phyloP scores from a whole-genome alignment of 1,140 invertebrate genomes.

The Bicyclus anynana region DNA sequence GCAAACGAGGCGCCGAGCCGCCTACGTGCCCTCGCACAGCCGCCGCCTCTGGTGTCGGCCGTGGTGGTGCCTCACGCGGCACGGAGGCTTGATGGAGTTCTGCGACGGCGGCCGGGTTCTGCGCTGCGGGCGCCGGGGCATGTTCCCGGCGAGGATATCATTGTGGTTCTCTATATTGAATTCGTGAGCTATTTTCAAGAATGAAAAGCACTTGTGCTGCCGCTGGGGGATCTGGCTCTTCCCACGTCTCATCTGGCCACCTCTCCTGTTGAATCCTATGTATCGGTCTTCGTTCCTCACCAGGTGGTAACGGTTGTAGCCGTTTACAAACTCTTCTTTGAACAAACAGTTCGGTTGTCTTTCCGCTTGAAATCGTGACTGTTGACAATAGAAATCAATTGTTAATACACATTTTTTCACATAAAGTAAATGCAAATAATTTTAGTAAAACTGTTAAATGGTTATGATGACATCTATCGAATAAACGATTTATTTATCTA shows the following conservation, averaged over 20 bases:
- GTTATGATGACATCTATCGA: no score
- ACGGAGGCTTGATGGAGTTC: constrained; percentile 58
- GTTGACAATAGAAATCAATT: constrained; percentile 29
- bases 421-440: neutral
- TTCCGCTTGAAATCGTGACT: constrained; percentile 67
- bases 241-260: constrained; percentile 52
- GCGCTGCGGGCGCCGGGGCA: constrained; percentile 57
- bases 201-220: constrained; percentile 59
- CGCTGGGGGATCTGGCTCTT: constrained; percentile 50
- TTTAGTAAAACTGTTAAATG: no score
- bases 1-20: constrained; percentile 43
- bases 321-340: constrained; percentile 68
- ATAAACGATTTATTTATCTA: no score
- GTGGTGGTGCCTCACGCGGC: constrained; percentile 63
- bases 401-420: neutral
- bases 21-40: constrained; percentile 68
- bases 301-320: constrained; percentile 68
- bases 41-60: constrained; percentile 62
- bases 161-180: constrained; percentile 69
- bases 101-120: constrained; percentile 52
- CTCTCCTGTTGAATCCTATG: constrained; percentile 68
- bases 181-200: constrained; percentile 65
- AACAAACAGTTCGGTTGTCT: constrained; percentile 67
- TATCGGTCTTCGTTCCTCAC: constrained; percentile 67
- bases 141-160: constrained; percentile 44